These are phyloP conservation scores for Rosalia funebris DNA, from an alignment of 2,888 invertebrate genomes.

Conservation along the genomic window DNA sequence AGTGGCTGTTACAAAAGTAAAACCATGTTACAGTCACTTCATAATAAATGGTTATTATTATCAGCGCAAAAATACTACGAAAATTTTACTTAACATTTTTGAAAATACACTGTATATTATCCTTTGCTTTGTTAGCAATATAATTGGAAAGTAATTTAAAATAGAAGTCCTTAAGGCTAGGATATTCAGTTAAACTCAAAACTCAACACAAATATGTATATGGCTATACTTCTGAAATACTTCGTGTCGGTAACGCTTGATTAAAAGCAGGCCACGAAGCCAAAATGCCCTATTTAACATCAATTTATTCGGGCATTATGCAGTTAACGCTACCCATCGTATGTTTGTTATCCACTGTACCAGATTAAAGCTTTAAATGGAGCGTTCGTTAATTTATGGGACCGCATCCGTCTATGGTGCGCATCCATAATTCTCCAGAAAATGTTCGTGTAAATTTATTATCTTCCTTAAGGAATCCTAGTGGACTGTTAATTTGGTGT, in stretches of 20 bases:
- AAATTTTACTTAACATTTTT: too few species aligned
- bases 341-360: slow-evolving; percentile 39
- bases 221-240: slow-evolving; percentile 15
- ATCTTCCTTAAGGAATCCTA: slow-evolving; percentile 36
- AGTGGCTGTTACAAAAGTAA: too few species aligned
- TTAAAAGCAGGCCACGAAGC: slow-evolving; percentile 12
- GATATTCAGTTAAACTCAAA: slow-evolving; percentile 6
- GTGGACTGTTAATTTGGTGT: slow-evolving; percentile 45
- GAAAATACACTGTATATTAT: too few species aligned
- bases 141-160: too few species aligned
- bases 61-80: too few species aligned
- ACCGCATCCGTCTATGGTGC: slow-evolving; percentile 52
- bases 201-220: slow-evolving; percentile 14
- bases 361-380: slow-evolving; percentile 53
- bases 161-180: too few species aligned
- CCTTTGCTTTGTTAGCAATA: too few species aligned
- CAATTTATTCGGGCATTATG: slow-evolving; percentile 44
- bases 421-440: slow-evolving; percentile 45
- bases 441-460: slow-evolving; percentile 36
- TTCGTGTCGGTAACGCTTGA: not conserved
- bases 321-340: slow-evolving; percentile 42
- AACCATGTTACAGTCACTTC: too few species aligned
- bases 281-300: slow-evolving; percentile 33
- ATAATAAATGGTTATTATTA: too few species aligned
- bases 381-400: slow-evolving; percentile 51